A percentile compares a stretch with the other conserved stretches of the same genome.
Conservation (phyloP, 2,888 invertebrate genomes). For the Clitarchus hookeri region DNA sequence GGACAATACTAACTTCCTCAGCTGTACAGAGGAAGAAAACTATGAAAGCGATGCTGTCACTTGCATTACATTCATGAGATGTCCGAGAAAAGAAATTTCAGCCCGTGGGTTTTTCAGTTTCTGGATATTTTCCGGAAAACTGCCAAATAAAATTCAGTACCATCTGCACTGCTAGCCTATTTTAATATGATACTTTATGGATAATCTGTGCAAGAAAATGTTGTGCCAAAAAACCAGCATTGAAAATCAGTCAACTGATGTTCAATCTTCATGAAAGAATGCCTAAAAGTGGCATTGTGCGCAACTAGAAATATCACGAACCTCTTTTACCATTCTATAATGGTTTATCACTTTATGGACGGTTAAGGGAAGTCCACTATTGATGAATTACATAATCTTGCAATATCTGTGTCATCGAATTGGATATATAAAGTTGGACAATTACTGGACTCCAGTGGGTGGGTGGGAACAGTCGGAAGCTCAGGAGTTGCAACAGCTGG, state of each 20-base stretch:
- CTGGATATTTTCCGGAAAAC: background rate
- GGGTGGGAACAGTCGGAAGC: too few relatives aligned
- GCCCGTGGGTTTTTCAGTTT: background rate
- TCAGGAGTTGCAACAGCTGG: conserved; percentile 39
- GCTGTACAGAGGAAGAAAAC: too few relatives aligned
- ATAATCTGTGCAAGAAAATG: background rate
- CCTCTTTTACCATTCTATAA: background rate
- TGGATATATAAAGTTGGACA: background rate
- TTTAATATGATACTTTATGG: background rate
- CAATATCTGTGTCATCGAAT: background rate
- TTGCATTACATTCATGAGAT: background rate
- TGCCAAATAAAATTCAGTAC: background rate
- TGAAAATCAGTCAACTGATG: background rate
- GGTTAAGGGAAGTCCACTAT: background rate
- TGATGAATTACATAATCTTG: background rate
- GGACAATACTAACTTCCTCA: too few relatives aligned
- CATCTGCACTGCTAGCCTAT: background rate
- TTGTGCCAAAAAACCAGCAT: background rate
- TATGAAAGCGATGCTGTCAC: background rate
- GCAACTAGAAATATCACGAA: background rate
- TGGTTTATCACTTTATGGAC: background rate
- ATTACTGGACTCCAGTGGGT: too few relatives aligned
- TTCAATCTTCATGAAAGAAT: background rate
- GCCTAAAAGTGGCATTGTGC: background rate
- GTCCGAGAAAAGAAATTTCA: background rate